These are phyloP conservation scores for Hemaris fuciformis DNA, from an alignment of 2,888 invertebrate genomes.

Conservation along the genomic window DNA sequence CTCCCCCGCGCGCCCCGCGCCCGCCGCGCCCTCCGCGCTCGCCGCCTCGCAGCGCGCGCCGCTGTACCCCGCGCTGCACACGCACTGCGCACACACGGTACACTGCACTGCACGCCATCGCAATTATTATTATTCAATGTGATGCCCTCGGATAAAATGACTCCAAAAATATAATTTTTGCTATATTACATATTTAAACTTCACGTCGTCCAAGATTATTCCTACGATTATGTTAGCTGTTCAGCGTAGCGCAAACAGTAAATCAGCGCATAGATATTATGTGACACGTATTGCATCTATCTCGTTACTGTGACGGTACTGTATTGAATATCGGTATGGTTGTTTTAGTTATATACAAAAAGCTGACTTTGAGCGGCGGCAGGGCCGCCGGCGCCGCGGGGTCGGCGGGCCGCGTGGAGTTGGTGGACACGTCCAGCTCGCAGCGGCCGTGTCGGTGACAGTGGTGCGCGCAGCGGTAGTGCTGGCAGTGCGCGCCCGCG, in stretches of 20 bases:
- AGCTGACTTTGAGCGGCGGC: slow-evolving; percentile 79
- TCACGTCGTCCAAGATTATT: no score
- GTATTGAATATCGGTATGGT: no score
- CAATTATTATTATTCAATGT: not conserved
- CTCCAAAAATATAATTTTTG: no score
- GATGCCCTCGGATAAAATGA: no score
- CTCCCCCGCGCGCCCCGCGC: slow-evolving; percentile 14
- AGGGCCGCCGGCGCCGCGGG: slow-evolving; percentile 40
- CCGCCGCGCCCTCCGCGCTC: slow-evolving; percentile 14
- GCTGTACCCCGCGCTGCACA: slow-evolving; percentile 84
- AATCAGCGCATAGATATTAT: no score
- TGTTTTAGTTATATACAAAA: no score
- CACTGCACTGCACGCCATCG: slow-evolving; percentile 66
- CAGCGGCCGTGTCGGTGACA: slow-evolving; percentile 45
- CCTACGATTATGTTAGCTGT: no score
- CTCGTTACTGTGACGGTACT: no score
- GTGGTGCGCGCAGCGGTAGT: slow-evolving; percentile 45
- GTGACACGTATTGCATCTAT: no score
- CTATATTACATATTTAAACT: no score
- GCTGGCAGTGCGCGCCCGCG: slow-evolving; percentile 56
- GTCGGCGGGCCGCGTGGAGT: slow-evolving; percentile 7
- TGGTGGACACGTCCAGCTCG: slow-evolving; percentile 24
- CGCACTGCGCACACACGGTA: slow-evolving; percentile 72
- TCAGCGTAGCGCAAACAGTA: no score
- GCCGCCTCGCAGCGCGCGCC: slow-evolving; percentile 84